Conservation (phyloP, 2,888 invertebrate species). For the Sinotaia quadrata region DNA sequence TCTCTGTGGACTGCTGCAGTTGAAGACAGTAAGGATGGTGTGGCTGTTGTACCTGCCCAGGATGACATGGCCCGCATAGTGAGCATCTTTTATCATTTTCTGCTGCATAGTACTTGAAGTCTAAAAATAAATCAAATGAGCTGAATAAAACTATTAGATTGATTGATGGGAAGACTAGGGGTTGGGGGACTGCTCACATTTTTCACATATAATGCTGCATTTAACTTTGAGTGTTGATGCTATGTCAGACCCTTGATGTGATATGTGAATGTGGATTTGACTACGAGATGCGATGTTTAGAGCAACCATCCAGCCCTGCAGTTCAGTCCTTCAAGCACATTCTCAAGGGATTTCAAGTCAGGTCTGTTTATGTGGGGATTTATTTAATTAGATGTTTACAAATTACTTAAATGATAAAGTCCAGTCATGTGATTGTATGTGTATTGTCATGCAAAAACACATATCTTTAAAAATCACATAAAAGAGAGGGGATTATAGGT, state of each 20-base stretch:
- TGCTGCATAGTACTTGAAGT: neutral
- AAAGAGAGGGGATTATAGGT: no score
- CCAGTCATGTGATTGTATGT: no score
- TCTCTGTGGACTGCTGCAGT: slow-evolving; percentile 39
- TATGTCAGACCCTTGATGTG: slow-evolving; percentile 51
- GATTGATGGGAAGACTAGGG: no score
- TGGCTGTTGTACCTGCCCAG: slow-evolving; percentile 40
- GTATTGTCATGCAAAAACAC: no score
- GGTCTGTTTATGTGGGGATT: slow-evolving; percentile 31
- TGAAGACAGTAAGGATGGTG: slow-evolving; percentile 2
- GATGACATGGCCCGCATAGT: slow-evolving; percentile 45
- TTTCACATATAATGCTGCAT: no score
- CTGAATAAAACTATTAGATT: neutral
- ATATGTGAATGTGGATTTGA: slow-evolving; percentile 58
- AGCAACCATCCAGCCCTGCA: slow-evolving; percentile 40
- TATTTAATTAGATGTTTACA: no score
- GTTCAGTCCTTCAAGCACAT: slow-evolving; percentile 39
- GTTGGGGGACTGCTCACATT: no score
- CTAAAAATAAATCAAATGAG: neutral
- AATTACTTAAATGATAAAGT: no score
- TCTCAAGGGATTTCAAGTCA: slow-evolving; percentile 33
- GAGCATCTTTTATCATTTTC: slow-evolving; percentile 12
- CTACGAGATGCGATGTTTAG: slow-evolving; percentile 45
- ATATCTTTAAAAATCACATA: no score
- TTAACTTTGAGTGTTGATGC: no score